These are phyloP conservation scores for Petrocephalus zakoni DNA, from an alignment of 2,113 vertebrate genomes.

Conservation along the genomic window DNA sequence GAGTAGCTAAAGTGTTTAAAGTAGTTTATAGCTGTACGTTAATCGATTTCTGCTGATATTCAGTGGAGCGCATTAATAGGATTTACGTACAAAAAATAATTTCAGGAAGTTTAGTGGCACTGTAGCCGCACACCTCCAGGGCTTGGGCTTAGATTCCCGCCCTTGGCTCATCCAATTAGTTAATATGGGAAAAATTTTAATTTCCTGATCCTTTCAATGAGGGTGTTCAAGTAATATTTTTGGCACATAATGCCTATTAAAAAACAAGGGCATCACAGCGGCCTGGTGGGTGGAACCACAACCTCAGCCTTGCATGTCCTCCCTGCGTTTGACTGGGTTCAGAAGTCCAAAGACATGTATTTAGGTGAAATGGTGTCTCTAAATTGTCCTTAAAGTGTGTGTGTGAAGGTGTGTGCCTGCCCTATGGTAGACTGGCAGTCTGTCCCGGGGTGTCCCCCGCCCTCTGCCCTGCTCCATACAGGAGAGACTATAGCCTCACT, in stretches of 20 bases:
- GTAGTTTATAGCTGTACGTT: slow-evolving; percentile 1
- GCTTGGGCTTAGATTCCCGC: neutral
- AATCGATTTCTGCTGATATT: slow-evolving; percentile 1
- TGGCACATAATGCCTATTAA: neutral
- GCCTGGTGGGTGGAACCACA: neutral
- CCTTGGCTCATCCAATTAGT: neutral
- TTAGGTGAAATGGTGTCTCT: neutral
- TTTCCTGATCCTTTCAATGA: slow-evolving; percentile 10
- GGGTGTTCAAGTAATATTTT: slow-evolving; percentile 4
- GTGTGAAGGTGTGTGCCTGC: neutral
- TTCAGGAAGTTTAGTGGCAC: neutral
- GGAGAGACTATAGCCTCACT: neutral
- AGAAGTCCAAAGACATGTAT: neutral
- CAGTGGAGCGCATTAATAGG: slow-evolving; percentile 3
- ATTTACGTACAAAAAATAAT: slow-evolving; percentile 1
- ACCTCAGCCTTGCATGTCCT: neutral
- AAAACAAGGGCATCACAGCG: neutral
- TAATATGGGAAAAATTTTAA: slow-evolving; percentile 5
- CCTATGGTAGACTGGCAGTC: neutral
- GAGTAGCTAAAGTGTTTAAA: slow-evolving; percentile 1
- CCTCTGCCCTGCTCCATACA: neutral
- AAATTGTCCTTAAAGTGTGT: neutral
- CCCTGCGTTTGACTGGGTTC: neutral
- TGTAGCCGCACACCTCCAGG: neutral
- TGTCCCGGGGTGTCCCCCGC: neutral